Conservation (phyloP, 2,113 vertebrate genomes). For the Caloenas nicobarica region DNA sequence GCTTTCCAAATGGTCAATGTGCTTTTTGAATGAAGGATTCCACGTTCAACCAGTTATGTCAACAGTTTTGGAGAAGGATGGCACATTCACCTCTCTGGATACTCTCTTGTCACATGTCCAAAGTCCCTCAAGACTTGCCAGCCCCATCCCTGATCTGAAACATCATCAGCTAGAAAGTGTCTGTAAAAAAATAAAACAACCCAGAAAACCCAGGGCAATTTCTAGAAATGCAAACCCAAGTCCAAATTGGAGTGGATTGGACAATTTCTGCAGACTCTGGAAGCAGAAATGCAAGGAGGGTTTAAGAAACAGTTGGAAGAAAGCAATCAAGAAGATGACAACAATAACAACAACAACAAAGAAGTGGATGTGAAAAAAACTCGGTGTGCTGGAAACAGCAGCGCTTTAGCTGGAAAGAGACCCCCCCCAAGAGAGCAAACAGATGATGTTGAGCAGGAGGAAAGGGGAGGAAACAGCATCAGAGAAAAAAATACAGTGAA, state of each 20-base stretch:
- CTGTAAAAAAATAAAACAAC: background rate
- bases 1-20: background rate
- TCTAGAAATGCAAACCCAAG: background rate
- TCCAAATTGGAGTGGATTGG: background rate
- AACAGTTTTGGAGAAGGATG: background rate
- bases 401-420: background rate
- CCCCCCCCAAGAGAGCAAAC: background rate
- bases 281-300: background rate
- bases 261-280: background rate
- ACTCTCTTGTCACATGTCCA: background rate
- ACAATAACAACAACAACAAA: background rate
- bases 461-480: background rate
- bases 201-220: background rate
- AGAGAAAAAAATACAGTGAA: background rate
- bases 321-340: conserved; percentile 18
- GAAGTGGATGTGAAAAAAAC: background rate
- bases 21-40: background rate
- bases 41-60: background rate
- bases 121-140: background rate
- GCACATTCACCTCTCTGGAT: background rate
- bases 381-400: background rate
- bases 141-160: background rate
- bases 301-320: background rate
- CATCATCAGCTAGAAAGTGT: background rate
- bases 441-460: background rate